A percentile compares a stretch with the other conserved stretches of the same genome.
Evolutionary conservation across 2,113 vertebrate genomes (phyloP).

Genomic region (Paracanthobrama guichenoti): DNA sequence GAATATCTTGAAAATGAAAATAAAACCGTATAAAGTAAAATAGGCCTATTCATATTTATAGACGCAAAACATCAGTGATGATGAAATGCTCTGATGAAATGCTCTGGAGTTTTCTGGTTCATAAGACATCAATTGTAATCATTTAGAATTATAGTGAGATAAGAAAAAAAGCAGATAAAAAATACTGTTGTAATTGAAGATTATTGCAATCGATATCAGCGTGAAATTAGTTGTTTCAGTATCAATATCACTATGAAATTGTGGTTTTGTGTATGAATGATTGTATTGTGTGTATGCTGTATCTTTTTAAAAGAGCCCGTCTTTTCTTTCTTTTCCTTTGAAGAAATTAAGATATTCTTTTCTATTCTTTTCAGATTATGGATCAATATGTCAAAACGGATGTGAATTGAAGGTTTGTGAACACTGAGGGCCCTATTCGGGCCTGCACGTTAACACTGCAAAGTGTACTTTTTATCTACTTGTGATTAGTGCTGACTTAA

Average conservation of each 20-base stretch:
- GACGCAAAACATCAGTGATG: too few relatives aligned
- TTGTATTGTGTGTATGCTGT: neutral
- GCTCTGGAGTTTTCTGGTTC: neutral
- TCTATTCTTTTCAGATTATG: conserved; percentile 56
- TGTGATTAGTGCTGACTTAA: conserved; percentile 33
- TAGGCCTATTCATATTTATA: neutral
- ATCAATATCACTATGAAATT: conserved; percentile 28
- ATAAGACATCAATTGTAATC: neutral
- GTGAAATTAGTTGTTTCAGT: conserved; percentile 27
- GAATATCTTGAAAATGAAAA: neutral
- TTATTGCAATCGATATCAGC: conserved; percentile 13
- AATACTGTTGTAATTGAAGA: conserved; percentile 17
- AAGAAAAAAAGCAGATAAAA: neutral
- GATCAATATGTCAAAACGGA: conserved; percentile 57
- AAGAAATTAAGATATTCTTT: conserved; percentile 53
- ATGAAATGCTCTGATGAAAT: neutral
- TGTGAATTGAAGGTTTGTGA: conserved; percentile 59
- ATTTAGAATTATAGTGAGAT: neutral
- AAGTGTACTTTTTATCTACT: conserved; percentile 23
- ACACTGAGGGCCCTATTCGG: conserved; percentile 55
- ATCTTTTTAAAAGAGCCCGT: neutral
- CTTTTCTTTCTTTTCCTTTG: conserved; percentile 1
- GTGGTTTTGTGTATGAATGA: neutral
- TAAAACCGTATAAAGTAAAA: neutral
- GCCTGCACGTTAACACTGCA: conserved; percentile 48